A percentile compares a stretch with the other conserved stretches of the same genome.
Evolutionary conservation across 2,888 invertebrate species (phyloP).

Genomic region (Salpingus planirostris): DNA sequence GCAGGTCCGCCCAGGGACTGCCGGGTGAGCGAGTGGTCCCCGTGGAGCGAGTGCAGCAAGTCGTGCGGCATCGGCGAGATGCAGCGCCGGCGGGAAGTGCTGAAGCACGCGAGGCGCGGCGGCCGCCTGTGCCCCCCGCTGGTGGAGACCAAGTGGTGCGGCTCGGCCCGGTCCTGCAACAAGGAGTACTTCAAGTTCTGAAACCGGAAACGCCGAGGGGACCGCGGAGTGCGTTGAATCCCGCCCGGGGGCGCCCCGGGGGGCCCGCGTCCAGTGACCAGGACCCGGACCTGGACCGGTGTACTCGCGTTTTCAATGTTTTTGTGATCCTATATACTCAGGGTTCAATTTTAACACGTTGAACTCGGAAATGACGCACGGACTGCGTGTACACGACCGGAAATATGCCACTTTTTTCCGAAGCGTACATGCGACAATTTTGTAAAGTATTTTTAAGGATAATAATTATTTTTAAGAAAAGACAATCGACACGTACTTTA

Average conservation of each 20-base stretch:
- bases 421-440: constrained; percentile 16
- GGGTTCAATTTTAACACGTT: constrained; percentile 14
- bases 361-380: constrained; percentile 10
- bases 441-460: constrained; percentile 26
- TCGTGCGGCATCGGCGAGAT: constrained; percentile 87
- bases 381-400: constrained; percentile 4
- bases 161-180: constrained; percentile 61
- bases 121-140: constrained; percentile 78
- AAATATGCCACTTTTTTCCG: constrained; percentile 1
- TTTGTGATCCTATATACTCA: constrained; percentile 14
- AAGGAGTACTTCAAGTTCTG: constrained; percentile 49
- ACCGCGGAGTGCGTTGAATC: constrained; percentile 5
- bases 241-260: no score
- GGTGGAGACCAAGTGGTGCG: constrained; percentile 82
- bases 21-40: constrained; percentile 76
- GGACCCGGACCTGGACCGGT: no score
- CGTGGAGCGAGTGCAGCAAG: constrained; percentile 80
- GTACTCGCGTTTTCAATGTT: constrained; percentile 8
- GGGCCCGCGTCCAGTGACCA: no score
- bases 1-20: constrained; percentile 66
- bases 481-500: constrained; percentile 24
- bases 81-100: constrained; percentile 66
- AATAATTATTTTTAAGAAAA: constrained; percentile 27
- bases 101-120: constrained; percentile 68
- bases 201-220: constrained; percentile 2